Evolutionary conservation across 2,888 invertebrate genomes (phyloP).

Genomic region (Tiliacea citrago): DNA sequence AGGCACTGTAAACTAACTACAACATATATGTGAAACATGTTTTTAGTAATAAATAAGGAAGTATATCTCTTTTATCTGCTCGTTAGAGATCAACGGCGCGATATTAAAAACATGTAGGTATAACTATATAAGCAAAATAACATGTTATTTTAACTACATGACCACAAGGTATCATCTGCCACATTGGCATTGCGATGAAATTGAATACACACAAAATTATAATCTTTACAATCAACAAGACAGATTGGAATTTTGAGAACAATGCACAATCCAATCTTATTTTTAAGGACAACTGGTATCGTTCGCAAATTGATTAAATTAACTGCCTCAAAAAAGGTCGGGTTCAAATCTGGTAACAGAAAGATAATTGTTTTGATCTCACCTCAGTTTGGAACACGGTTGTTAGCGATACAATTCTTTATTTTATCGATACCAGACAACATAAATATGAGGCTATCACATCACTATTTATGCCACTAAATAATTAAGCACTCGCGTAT

Average conservation of each 20-base stretch:
- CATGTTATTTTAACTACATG: slow-evolving; percentile 19
- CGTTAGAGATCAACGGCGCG: slow-evolving; percentile 32
- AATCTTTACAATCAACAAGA: slow-evolving; percentile 36
- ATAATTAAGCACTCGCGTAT: slow-evolving; percentile 36
- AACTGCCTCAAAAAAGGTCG: slow-evolving; percentile 77
- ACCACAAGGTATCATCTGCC: slow-evolving; percentile 28
- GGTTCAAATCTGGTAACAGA: slow-evolving; percentile 80
- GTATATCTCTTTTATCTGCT: slow-evolving; percentile 19
- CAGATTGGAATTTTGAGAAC: slow-evolving; percentile 66
- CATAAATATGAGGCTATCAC: slow-evolving; percentile 45
- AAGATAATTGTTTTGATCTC: slow-evolving; percentile 88
- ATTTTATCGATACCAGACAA: slow-evolving; percentile 61
- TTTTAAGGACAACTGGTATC: slow-evolving; percentile 73
- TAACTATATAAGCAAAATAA: slow-evolving; percentile 19
- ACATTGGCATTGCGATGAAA: slow-evolving; percentile 46
- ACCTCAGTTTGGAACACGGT: slow-evolving; percentile 71
- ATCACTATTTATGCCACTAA: slow-evolving; percentile 60
- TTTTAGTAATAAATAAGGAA: slow-evolving; percentile 35
- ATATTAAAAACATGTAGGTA: slow-evolving; percentile 22
- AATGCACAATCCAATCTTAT: slow-evolving; percentile 70
- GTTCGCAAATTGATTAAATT: slow-evolving; percentile 86
- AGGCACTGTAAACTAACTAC: slow-evolving; percentile 8
- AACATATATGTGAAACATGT: slow-evolving; percentile 40
- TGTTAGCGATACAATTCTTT: slow-evolving; percentile 44
- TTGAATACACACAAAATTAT: slow-evolving; percentile 59